Conservation (phyloP, 2,113 vertebrate species). For the Dromiciops gliroides region DNA sequence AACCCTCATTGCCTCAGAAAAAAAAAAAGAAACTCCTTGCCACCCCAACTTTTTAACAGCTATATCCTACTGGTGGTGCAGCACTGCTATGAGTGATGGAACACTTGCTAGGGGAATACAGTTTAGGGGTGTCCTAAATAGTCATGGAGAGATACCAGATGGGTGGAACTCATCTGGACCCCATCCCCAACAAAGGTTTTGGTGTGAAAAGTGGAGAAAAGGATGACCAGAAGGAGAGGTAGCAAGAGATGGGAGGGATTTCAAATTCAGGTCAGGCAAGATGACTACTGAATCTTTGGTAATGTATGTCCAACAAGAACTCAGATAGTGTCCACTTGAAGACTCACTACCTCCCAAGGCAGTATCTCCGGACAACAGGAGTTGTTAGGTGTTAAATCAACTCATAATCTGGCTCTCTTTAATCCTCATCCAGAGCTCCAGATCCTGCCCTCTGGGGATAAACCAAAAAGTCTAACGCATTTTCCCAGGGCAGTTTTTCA, state of each 20-base stretch:
- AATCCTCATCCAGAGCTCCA: not conserved
- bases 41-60: not conserved
- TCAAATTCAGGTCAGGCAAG: not conserved
- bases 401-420: not conserved
- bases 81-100: not conserved
- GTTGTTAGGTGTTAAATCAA: not conserved
- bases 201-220: not conserved
- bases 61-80: not conserved
- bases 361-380: not conserved
- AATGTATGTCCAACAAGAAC: not conserved
- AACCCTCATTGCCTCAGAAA: no score
- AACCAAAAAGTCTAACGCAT: not conserved
- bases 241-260: not conserved
- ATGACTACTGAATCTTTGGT: not conserved
- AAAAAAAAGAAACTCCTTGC: not conserved
- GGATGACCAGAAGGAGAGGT: not conserved
- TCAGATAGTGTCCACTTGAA: not conserved
- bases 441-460: not conserved
- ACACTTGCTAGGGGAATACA: not conserved
- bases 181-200: not conserved
- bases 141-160: not conserved
- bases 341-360: not conserved
- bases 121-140: not conserved
- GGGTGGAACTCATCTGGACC: not conserved
- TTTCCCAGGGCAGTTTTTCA: not conserved